A percentile compares a stretch with the other conserved stretches of the same genome.
phyloP scores from a whole-genome alignment of 2,113 vertebrate genomes.

The Phylloscopus trochilus region DNA sequence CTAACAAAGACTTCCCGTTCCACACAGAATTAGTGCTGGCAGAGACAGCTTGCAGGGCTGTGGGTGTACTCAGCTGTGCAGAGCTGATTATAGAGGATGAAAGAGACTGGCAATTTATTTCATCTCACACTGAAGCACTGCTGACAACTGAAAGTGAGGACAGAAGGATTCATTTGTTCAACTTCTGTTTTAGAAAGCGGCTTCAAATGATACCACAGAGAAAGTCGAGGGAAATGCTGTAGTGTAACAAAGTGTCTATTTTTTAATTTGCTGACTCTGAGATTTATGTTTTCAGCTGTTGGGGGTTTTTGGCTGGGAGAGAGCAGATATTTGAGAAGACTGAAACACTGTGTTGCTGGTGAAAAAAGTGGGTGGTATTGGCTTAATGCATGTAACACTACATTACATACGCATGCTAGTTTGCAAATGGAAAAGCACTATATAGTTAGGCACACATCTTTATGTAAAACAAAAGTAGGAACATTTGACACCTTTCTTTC shows the following conservation, averaged over 20 bases:
- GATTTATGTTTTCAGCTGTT: conserved; percentile 53
- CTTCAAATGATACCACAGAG: conserved; percentile 72
- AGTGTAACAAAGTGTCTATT: conserved; percentile 38
- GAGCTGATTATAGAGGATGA: conserved; percentile 81
- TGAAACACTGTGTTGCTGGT: neutral
- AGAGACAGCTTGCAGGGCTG: conserved; percentile 44
- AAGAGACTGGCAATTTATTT: conserved; percentile 77
- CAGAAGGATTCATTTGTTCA: conserved; percentile 82
- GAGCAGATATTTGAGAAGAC: neutral
- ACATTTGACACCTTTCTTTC: neutral
- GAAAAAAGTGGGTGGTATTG: neutral
- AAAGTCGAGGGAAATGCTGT: conserved; percentile 42
- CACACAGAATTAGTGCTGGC: conserved; percentile 53
- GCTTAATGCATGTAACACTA: neutral
- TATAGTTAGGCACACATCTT: neutral
- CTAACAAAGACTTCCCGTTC: conserved; percentile 69
- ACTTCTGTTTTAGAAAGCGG: conserved; percentile 76
- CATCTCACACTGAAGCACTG: conserved; percentile 75
- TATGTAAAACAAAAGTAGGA: neutral
- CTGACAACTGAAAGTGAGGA: conserved; percentile 78
- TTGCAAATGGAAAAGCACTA: neutral
- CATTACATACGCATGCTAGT: accelerated
- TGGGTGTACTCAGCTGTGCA: conserved; percentile 76
- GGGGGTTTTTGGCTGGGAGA: neutral
- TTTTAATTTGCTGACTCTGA: conserved; percentile 28